Base-by-base conservation (phyloP, 2,797 vertebrate species). In the Sebastes diploproa region DNA sequence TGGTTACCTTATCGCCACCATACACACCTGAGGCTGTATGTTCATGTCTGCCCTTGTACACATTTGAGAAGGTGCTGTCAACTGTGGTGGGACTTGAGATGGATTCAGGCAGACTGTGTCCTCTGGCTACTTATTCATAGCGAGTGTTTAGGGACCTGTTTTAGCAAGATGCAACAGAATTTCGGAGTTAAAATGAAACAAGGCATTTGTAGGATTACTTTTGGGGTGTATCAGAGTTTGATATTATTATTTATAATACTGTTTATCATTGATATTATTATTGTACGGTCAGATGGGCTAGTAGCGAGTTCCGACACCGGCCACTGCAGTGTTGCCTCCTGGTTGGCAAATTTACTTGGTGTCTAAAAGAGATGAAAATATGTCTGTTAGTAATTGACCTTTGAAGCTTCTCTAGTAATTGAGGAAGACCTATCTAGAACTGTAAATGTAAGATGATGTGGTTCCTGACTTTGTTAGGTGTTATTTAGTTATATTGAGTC, bases 401-500 rank as follows among this genome's bases (percentile, higher is more conserved):
- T 20, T 58, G 20, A 69, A 30, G 30, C 38, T 9, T 32, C 23
- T 59, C 9, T 34, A 11, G 14, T 22, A 5, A 72, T 29, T 69
- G 23, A 4, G 16, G n/a, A 32, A 55, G 16, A 58, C 29, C 18
- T 27, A 13, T 23, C 32, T 52, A 36, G 9, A 73, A 36, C 55
- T 87, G 20, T 69, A 71, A 54, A 16, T 55, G 4, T 77, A 20
- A 69, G 56, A 38, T 55, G 5, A 63, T 27, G 29, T 30, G 9
- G 2, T 42, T 27, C 23, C 2, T 50, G 8, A 32, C 13, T 66
- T 61, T 38, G 20, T 18, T 27, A 23, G 29, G 12, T 42, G 23
- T 61, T 54, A 77, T 70, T 62, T 20, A 75, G 36, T 32, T 67
- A 9, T 54, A 77, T 58, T 65, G 42, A 78, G 52, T 36, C n/a